A percentile compares a stretch with the other conserved stretches of the same genome.
Conservation (phyloP, 2,113 vertebrate genomes). For the Periophthalmus modestus region DNA sequence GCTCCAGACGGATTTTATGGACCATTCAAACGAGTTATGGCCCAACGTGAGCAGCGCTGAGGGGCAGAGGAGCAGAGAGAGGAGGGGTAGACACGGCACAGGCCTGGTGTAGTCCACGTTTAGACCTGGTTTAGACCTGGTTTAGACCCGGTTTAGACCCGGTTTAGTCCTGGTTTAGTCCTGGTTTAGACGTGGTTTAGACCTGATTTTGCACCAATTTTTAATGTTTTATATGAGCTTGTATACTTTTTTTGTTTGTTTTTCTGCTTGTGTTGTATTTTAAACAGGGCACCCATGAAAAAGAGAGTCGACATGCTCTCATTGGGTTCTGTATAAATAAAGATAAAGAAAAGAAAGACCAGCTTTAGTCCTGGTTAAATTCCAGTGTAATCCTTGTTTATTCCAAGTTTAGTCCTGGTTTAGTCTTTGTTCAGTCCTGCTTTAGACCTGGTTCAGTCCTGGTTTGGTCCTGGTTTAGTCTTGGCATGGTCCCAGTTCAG, state of each 20-base stretch:
- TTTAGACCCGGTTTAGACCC: neutral
- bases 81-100: neutral
- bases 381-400: neutral
- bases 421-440: neutral
- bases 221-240: no score
- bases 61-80: neutral
- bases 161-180: neutral
- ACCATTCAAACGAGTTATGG: slow-evolving; percentile 15
- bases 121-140: neutral
- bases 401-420: neutral
- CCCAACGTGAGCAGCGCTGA: neutral
- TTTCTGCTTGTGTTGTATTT: no score
- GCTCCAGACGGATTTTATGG: slow-evolving; percentile 1
- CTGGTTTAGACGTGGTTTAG: neutral
- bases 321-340: no score
- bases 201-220: neutral
- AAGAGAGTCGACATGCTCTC: no score
- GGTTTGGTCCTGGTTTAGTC: no score
- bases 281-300: no score
- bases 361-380: no score
- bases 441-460: neutral
- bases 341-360: no score
- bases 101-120: neutral
- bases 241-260: no score
- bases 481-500: no score